Conservation (phyloP, 1,140 invertebrate species). For the Hermetia illucens region DNA sequence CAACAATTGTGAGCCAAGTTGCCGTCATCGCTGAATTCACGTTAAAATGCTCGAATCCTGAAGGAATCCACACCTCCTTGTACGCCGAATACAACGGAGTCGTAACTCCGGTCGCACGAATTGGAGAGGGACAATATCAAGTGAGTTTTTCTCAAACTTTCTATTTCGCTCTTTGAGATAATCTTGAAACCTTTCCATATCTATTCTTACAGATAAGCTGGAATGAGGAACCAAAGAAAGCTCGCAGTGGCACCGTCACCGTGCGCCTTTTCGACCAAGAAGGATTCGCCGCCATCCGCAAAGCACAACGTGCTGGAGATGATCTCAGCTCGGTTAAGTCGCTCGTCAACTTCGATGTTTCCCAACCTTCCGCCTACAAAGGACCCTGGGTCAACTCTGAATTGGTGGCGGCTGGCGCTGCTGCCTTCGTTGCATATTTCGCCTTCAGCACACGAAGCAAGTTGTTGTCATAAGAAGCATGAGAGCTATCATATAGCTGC, state of each 20-base stretch:
- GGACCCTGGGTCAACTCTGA: slow-evolving; percentile 89
- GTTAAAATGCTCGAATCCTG: slow-evolving; percentile 47
- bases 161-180: background rate
- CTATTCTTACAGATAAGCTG: slow-evolving; percentile 72
- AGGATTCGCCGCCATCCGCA: slow-evolving; percentile 67
- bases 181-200: background rate
- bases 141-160: slow-evolving; percentile 35
- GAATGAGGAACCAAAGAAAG: slow-evolving; percentile 72
- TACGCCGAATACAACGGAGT: slow-evolving; percentile 78
- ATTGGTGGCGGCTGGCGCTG: slow-evolving; percentile 65
- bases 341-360: slow-evolving; percentile 56
- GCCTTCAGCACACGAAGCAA: slow-evolving; percentile 74
- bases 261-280: slow-evolving; percentile 85
- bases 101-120: slow-evolving; percentile 61
- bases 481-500: background rate
- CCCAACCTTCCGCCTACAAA: slow-evolving; percentile 74
- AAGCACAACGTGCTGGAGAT: slow-evolving; percentile 54
- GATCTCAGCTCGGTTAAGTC: slow-evolving; percentile 53
- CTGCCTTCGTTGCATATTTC: slow-evolving; percentile 69
- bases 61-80: slow-evolving; percentile 48
- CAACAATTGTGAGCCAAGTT: slow-evolving; percentile 71
- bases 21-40: slow-evolving; percentile 65
- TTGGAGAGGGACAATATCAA: slow-evolving; percentile 64
- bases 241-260: slow-evolving; percentile 59
- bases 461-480: slow-evolving; percentile 41